Evolutionary conservation across 37 sponge, comb jelly and placozoan species (phyloP).

Genomic region (Dysidea cf. avara): DNA sequence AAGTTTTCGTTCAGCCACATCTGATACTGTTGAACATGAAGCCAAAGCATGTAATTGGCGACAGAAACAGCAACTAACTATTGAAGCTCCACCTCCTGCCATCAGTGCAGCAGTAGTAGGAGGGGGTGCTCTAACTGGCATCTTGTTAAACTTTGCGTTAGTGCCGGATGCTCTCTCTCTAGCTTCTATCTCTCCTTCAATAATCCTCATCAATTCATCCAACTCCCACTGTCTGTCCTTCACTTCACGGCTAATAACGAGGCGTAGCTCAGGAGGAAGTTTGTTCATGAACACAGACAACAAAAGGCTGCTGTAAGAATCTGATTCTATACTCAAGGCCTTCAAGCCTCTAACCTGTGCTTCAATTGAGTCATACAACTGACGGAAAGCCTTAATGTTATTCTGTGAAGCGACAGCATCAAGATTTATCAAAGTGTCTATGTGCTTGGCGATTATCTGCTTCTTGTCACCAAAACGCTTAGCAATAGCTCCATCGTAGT

Average conservation of each 20-base stretch:
- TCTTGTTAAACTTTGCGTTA: too few relatives aligned
- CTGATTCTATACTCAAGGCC: slow-evolving; percentile 13
- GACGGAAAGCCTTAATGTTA: slow-evolving; percentile 24
- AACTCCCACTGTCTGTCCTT: slow-evolving; percentile 29
- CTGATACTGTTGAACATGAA: too few relatives aligned
- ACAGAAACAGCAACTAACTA: too few relatives aligned
- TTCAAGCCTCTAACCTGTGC: slow-evolving; percentile 25
- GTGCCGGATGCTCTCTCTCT: slow-evolving; percentile 22
- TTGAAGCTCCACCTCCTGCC: too few relatives aligned
- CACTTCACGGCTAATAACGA: slow-evolving; percentile 8
- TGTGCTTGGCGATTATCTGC: slow-evolving; percentile 30
- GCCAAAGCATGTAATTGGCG: too few relatives aligned
- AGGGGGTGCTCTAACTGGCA: too few relatives aligned
- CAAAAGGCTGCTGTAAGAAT: slow-evolving; percentile 20
- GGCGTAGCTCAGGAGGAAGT: slow-evolving; percentile 22
- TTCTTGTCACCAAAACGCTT: slow-evolving; percentile 39
- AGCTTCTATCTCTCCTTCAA: slow-evolving; percentile 30
- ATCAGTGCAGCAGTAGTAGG: too few relatives aligned
- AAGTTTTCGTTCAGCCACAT: too few relatives aligned
- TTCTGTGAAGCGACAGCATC: slow-evolving; percentile 5
- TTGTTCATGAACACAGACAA: slow-evolving; percentile 32
- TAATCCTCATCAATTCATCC: slow-evolving; percentile 2
- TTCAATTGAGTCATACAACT: slow-evolving; percentile 32
- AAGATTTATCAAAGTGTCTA: slow-evolving; percentile 23
- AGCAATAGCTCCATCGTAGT: slow-evolving; percentile 38